Percentiles rank a stretch among this genome's conserved stretches.
Conservation (phyloP, 1,140 invertebrate species). For the Drosophila malerkotliana region DNA sequence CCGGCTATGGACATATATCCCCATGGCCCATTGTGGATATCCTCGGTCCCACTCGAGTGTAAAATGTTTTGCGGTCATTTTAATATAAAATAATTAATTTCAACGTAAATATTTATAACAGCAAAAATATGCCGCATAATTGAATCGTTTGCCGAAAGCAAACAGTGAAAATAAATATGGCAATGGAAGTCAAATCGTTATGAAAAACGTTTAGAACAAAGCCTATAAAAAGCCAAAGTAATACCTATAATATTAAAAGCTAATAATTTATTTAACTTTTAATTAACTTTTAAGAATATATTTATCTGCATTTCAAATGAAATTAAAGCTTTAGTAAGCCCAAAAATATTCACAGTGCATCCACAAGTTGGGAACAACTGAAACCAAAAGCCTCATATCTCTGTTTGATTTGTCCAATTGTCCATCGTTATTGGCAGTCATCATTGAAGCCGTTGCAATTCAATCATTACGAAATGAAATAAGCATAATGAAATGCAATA, state of each 20-base stretch:
- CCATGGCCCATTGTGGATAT: slow-evolving; percentile 19
- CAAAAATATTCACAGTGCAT: neutral
- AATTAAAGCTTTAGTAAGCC: neutral
- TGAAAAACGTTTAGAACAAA: neutral
- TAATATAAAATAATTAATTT: slow-evolving; percentile 83
- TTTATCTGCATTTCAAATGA: too few species aligned
- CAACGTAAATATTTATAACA: slow-evolving; percentile 80
- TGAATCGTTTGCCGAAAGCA: slow-evolving; percentile 56
- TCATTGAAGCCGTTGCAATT: slow-evolving; percentile 54
- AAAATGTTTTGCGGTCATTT: slow-evolving; percentile 82
- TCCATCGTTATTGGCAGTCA: slow-evolving; percentile 66
- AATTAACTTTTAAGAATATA: neutral
- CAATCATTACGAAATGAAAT: slow-evolving; percentile 77
- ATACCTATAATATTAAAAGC: too few species aligned
- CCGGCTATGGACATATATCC: slow-evolving; percentile 16
- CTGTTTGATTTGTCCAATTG: slow-evolving; percentile 57
- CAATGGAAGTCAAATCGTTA: neutral
- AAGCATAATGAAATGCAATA: slow-evolving; percentile 79
- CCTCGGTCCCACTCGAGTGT: slow-evolving; percentile 58
- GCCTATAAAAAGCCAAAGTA: neutral
- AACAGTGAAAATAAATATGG: slow-evolving; percentile 17
- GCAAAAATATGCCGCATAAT: slow-evolving; percentile 80
- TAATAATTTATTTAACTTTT: neutral
- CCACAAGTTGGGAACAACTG: slow-evolving; percentile 1
- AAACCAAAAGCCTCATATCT: slow-evolving; percentile 23